Conservation (phyloP, 1,140 invertebrate genomes). For the Plodia interpunctella region DNA sequence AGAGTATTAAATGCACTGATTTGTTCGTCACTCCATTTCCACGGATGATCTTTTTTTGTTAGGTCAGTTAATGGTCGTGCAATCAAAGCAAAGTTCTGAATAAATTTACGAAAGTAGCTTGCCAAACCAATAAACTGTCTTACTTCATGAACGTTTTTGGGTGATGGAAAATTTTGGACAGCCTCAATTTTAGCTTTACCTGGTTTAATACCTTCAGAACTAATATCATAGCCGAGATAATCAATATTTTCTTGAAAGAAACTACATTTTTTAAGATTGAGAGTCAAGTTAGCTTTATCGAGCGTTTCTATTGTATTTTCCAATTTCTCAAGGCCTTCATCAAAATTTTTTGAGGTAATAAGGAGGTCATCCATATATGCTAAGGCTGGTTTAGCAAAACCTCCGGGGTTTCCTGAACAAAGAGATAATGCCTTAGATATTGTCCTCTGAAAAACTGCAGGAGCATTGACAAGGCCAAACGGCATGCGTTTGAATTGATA, state of each 20-base stretch:
- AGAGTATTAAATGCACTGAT: slow-evolving; percentile 20
- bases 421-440: background rate
- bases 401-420: no score
- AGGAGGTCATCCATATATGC: background rate
- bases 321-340: background rate
- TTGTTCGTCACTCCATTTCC: slow-evolving; percentile 43
- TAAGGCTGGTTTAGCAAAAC: no score
- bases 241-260: slow-evolving; percentile 2
- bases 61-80: slow-evolving; percentile 42
- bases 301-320: background rate
- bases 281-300: background rate
- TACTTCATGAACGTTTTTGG: slow-evolving; percentile 9
- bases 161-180: background rate
- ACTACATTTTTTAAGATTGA: background rate
- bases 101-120: slow-evolving; percentile 46
- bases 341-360: background rate
- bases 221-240: background rate
- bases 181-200: background rate
- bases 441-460: background rate
- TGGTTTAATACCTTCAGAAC: background rate
- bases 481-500: background rate
- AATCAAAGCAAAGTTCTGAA: slow-evolving; percentile 43
- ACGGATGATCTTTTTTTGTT: slow-evolving; percentile 38
- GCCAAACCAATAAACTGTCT: slow-evolving; percentile 25
- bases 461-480: background rate